Base-by-base conservation (phyloP, 2,113 vertebrate genomes). In the Cyprinodon variegatus region DNA sequence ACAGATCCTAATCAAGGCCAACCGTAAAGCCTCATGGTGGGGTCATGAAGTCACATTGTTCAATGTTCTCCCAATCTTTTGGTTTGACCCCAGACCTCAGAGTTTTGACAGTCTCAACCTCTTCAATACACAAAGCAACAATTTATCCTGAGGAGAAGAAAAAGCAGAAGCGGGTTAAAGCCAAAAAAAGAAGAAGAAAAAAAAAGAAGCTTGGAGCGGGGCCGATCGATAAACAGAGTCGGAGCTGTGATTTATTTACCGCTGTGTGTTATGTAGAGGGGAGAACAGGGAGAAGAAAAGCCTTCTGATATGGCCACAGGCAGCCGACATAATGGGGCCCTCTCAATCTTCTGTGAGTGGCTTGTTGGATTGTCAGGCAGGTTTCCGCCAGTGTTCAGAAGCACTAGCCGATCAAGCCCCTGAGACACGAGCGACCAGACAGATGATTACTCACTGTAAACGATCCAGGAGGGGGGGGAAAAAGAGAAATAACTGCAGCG, bases 371-470 rank as follows among this genome's bases (percentile, higher is more conserved):
- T 96, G 95, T 96, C 95, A 95, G 95, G 93, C 95, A 95, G 95
- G 89, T 90, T 90, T 86, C 84, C 81, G 80, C 77, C 67, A 50
- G 92, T 95, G 95, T 97, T 96, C 96, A 96, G 95, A 96, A 95
- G 94, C 73, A 91, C 96, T 95, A 95, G 96, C 94, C 94, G 95
- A 96, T 96, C 96, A 86, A 96, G 95, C 95, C 96, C 88, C 95
- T 91, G 96, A 96, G 96, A 97, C 95, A 94, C 90, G 85, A 45
- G 87, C 94, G 95, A 96, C 77, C 93, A 96, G 96, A 97, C 96
- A 96, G 95, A 97, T 96, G 96, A 98, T 97, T 97, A 97, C 96
- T 97, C 97, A 97, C 95, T 95, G 95, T 96, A 97, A 97, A 97
- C 94, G 96, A 96, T 96, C 76, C 85, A n/a, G 74, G 83, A 83